Evolutionary conservation across 2,113 vertebrate genomes (phyloP).

Genomic region (Periophthalmus modestus): DNA sequence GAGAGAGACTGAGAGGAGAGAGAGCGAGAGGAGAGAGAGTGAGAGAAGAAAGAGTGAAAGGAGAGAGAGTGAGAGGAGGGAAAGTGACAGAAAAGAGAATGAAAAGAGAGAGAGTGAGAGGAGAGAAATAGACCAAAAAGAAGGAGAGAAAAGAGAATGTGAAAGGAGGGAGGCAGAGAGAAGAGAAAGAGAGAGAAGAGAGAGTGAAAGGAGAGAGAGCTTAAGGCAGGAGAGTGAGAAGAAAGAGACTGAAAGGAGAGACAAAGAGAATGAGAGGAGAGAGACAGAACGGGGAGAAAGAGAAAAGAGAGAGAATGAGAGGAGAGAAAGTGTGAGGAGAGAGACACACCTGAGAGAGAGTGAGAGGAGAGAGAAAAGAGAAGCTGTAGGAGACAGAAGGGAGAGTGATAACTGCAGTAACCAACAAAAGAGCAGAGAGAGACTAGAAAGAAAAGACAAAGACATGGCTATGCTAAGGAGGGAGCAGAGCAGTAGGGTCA

Average conservation of each 20-base stretch:
- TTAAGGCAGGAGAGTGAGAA: conserved; percentile 12
- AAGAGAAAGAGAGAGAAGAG: not conserved
- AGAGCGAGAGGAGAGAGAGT: not conserved
- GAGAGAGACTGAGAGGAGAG: not conserved
- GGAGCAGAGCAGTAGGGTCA: not conserved
- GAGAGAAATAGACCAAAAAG: not conserved
- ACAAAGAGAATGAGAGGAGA: conserved; percentile 18
- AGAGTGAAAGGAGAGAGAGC: not conserved
- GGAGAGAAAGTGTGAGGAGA: conserved; percentile 5
- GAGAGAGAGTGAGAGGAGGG: conserved; percentile 19
- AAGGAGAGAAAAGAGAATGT: not conserved
- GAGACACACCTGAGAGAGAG: not conserved
- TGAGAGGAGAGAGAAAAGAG: not conserved
- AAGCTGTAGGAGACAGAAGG: not conserved
- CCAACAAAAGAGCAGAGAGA: not conserved
- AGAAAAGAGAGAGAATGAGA: conserved; percentile 8
- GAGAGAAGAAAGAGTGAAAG: conserved; percentile 9
- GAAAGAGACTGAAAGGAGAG: conserved; percentile 18
- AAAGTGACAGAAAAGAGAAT: conserved; percentile 10
- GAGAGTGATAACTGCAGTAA: conserved; percentile 1
- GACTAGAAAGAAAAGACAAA: conserved; percentile 15
- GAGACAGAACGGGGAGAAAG: conserved; percentile 17
- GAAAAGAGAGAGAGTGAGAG: not conserved
- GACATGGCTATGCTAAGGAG: conserved; percentile 3
- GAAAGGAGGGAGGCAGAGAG: not conserved